Base-by-base conservation (phyloP, 1,140 invertebrate species). In the Polyergus mexicanus region DNA sequence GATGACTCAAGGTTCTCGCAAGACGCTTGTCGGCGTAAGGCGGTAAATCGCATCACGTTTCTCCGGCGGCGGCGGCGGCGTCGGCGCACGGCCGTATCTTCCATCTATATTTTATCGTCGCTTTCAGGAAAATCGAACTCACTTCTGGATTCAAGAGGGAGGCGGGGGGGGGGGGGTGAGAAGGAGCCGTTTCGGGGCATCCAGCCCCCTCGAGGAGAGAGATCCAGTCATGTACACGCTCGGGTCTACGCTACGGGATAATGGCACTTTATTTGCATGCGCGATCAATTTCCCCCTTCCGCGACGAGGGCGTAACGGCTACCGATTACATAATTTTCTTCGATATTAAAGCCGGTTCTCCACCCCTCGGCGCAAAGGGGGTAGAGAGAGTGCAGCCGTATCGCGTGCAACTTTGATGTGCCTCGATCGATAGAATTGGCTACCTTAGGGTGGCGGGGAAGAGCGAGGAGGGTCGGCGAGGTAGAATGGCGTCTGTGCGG, bases 351-450 rank as follows among this genome's bases (percentile, higher is more conserved):
- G 91, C 84, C 84, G 84, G 80, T 41, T 86, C 92, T 89, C 87
- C 77, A 63, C 87, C 65, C 83, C n/a, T 35, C 62, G 47, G 47
- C 44, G 25, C 44, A 51, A 78, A 83, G 71, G n/a, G 68, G 75
- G 35, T 41, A 25, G 74, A 76, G 74, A 58, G 80, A 72, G 86
- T 83, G 85, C 90, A 87, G 89, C 90, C 89, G 69, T 85, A 92
- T 94, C 90, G 92, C 93, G 92, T 94, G 93, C 92, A 94, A 93
- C 90, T 94, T 94, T 94, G 93, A 94, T 94, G 93, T 93, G 86
- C 87, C 87, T 92, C 92, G 91, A 95, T 95, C 91, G 95, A 95
- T 92, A 93, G 92, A 84, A 95, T 95, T 74, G 95, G 94, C 81
- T 95, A 92, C 91, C 80, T 86, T 83, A 62, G 78, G 78, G 78